Evolutionary conservation across 2,888 invertebrate species (phyloP), one percentile per base, ranked within the genome.

Genomic region (Napeogenes sylphis): DNA sequence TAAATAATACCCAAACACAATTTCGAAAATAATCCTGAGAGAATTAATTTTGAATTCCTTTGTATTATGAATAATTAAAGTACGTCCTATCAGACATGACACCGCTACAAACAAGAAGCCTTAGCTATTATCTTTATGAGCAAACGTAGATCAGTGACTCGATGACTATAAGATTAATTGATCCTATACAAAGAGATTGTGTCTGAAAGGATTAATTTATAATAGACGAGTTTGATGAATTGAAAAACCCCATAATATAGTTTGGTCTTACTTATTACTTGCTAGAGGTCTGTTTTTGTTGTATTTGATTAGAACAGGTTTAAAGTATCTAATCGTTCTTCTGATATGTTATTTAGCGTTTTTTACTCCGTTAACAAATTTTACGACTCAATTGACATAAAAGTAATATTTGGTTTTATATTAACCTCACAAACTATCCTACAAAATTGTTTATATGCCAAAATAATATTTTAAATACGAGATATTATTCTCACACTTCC

Each of bases 151-250:
- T 64, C 61, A 58, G 58, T 60, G 66, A 63, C 61, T 61, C 59
- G 63, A 61, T 58, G 60, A 67, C 62, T 67, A 62, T 67, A 71
- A 75, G 80, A 81, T 74, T 79, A 61, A 61, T 66, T 64, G 62
- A 64, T 58, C 59, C 46, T 56, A 60, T 64, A 62, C 61, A 54
- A 55, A 45, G 60, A 53, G 45, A 46, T 56, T 54, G 56, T 58
- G 53, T 63, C 51, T 56, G 59, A 61, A 51, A 63, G 62, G 58
- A 60, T n/a, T n/a, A n/a, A n/a, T 58, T 65, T 55, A 56, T 58
- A 45, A 55, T n/a, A 55, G 51, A 58, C 35, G 32, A 59, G 55
- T 33, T 58, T 60, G 45, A 58, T 62, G 13, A 21, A 61, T 56
- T 58, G 12, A 21, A 33, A 58, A 53, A 58, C 32, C 51, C 38